These are phyloP conservation scores for Psammodynastes pulverulentus DNA, from an alignment of 2,113 vertebrate genomes.

Conservation along the genomic window DNA sequence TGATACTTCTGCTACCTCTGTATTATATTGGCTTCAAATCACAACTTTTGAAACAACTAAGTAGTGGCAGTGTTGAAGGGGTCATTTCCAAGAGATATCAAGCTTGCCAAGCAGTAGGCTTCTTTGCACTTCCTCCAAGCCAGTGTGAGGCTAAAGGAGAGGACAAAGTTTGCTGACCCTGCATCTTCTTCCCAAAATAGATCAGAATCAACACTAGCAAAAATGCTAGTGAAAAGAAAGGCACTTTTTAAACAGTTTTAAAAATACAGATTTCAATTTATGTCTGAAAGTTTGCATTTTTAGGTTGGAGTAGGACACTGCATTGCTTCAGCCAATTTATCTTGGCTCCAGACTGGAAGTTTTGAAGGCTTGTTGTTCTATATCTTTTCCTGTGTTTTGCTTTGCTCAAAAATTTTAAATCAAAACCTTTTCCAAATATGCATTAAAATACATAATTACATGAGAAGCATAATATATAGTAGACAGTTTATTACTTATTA, in stretches of 20 bases:
- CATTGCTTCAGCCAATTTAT: not conserved
- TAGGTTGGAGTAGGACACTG: not conserved
- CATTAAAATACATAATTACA: not conserved
- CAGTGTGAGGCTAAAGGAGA: not conserved
- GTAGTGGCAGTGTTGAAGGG: not conserved
- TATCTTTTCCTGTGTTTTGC: not conserved
- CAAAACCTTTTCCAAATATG: not conserved
- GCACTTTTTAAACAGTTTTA: not conserved
- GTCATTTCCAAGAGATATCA: not conserved
- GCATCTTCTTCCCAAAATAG: not conserved
- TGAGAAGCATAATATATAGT: not conserved
- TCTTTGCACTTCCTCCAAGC: not conserved
- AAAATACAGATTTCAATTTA: not conserved
- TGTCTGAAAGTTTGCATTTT: not conserved
- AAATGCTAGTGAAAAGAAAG: not conserved
- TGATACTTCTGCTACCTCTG: not conserved
- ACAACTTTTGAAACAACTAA: not conserved
- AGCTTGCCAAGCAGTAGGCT: not conserved
- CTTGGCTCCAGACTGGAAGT: not conserved
- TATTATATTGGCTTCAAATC: not conserved
- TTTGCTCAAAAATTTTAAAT: not conserved
- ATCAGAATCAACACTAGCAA: not conserved
- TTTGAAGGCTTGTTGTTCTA: not conserved
- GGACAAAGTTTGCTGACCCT: not conserved
- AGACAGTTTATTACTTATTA: not conserved